A percentile compares a stretch with the other conserved stretches of the same genome.
Conservation (phyloP, 2,797 vertebrate genomes). For the Rhinichthys osculus region DNA sequence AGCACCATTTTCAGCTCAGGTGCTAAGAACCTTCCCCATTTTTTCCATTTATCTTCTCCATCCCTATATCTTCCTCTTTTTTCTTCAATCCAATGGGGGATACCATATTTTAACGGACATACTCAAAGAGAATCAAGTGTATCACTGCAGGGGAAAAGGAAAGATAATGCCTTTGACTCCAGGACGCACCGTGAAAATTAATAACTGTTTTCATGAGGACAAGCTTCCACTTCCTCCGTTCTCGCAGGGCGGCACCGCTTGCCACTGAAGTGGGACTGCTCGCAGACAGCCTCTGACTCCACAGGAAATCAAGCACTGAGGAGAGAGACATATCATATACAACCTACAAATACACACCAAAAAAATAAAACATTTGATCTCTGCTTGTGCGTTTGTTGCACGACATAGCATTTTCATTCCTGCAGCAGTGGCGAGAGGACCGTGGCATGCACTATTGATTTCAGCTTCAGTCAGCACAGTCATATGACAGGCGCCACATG, state of each 20-base stretch:
- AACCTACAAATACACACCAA: conserved; percentile 38
- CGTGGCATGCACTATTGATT: conserved; percentile 45
- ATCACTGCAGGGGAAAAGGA: conserved; percentile 59
- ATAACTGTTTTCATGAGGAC: conserved; percentile 69
- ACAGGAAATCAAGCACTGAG: conserved; percentile 23
- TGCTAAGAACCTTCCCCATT: conserved; percentile 44
- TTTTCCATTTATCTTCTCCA: conserved; percentile 24
- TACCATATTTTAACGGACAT: conserved; percentile 57
- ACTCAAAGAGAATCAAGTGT: conserved; percentile 59
- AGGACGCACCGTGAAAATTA: conserved; percentile 71
- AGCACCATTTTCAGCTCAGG: conserved; percentile 55
- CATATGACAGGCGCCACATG: conserved; percentile 34
- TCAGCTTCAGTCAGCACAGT: conserved; percentile 52
- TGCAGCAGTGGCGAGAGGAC: conserved; percentile 17
- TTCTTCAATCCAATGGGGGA: conserved; percentile 57
- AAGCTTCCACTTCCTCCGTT: conserved; percentile 64
- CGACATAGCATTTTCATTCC: conserved; percentile 29
- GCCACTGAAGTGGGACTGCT: conserved; percentile 49
- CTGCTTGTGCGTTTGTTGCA: conserved; percentile 50
- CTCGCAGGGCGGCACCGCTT: conserved; percentile 33
- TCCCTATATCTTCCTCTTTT: not conserved
- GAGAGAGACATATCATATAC: conserved; percentile 16
- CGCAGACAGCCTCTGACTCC: not conserved
- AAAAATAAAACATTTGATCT: conserved; percentile 33
- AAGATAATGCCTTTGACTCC: conserved; percentile 65